phyloP scores from a whole-genome alignment of 2,888 invertebrate genomes.

The Cataglyphis livida region DNA sequence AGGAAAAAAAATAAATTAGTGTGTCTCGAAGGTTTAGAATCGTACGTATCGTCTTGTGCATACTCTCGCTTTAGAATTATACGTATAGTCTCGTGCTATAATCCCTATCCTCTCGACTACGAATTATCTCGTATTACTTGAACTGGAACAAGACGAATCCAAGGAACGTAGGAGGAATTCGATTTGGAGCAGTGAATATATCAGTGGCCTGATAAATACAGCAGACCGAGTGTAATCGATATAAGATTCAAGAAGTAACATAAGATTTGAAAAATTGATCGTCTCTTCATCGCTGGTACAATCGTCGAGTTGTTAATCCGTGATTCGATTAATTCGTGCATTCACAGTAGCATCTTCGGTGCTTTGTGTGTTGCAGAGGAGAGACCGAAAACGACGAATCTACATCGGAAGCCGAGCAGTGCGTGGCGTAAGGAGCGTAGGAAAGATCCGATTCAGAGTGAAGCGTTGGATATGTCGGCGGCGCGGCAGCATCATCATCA shows the following conservation, averaged over 20 bases:
- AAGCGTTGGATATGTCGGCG: slow-evolving; percentile 85
- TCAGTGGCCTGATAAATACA: background rate
- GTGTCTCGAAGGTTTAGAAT: background rate
- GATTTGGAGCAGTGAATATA: background rate
- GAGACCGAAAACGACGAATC: slow-evolving; percentile 82
- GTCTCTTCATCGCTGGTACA: background rate
- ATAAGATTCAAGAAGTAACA: background rate
- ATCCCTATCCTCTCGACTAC: background rate
- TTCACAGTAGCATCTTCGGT: background rate
- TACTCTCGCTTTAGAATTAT: background rate
- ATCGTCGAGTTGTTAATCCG: background rate
- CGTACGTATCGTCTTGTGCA: too few species aligned
- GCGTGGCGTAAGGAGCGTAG: slow-evolving; percentile 84
- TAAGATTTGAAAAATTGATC: background rate
- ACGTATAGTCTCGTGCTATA: background rate
- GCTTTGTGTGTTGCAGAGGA: slow-evolving; percentile 78
- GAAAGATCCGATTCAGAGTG: slow-evolving; percentile 84
- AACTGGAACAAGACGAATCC: background rate
- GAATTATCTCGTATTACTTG: background rate
- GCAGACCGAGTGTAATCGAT: background rate
- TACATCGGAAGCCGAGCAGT: slow-evolving; percentile 84
- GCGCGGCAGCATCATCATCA: slow-evolving; percentile 81
- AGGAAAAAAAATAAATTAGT: background rate
- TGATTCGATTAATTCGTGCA: background rate
- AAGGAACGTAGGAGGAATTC: background rate